Evolutionary conservation across 2,797 vertebrate genomes (phyloP), one percentile per base, ranked within the genome.

Genomic region (Poecilia velifera): DNA sequence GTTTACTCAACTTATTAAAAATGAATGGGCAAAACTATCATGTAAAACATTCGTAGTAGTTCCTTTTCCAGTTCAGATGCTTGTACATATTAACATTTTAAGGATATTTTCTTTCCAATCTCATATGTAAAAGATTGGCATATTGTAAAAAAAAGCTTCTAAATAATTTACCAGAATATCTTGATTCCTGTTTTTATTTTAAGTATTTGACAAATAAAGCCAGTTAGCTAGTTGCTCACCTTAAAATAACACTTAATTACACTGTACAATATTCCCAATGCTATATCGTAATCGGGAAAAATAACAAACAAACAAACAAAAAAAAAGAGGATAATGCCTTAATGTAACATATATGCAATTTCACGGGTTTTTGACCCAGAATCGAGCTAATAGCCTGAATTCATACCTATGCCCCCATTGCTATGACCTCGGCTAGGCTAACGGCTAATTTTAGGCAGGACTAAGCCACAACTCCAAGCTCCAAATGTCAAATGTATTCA

Each of bases 351-450:
- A 14, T n/a, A 28, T 2, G 0, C 39, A 0, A 43, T 70, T 68
- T 64, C 0, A 55, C 0, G 0, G 4, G 13, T 9, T 16, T 74
- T 82, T 16, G 34, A 5, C 6, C 39, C 43, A 2, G 14, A 20
- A 8, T 79, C 79, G 20, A 73, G 16, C 72, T 72, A n/a, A 6
- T 9, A 64, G 12, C 47, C 34, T 80, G 55, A 53, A 88, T 13
- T 74, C 53, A 77, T 43, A 22, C 53, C 57, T 75, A 46, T 64
- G 80, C 76, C 73, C 73, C 79, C 8, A 53, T 10, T 73, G 71
- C 47, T 2, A 72, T 94, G 92, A 95, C 93, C 94, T 93, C 92
- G 62, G 79, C 82, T 83, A 79, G 39, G 89, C 91, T 93, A 90
- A 84, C 20, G 46, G 92, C 91, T 92, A 91, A 85, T 62, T 78